Percentiles rank a stretch among this genome's conserved stretches.
phyloP scores from a whole-genome alignment of 2,888 invertebrate genomes.

The Eupithecia abbreviata region DNA sequence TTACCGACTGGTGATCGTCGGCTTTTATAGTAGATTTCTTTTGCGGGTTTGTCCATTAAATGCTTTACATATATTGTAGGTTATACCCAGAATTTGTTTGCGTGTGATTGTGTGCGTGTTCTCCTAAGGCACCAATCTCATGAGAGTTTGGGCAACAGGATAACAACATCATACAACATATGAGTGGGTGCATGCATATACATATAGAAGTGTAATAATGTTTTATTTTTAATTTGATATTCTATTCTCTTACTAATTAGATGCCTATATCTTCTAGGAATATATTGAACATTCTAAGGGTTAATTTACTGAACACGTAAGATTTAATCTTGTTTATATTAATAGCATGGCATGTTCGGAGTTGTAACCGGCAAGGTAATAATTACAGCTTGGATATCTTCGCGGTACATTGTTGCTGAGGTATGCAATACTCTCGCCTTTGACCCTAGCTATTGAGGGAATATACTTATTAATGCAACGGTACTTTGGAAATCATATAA shows the following conservation, averaged over 20 bases:
- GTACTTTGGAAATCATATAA: constrained; percentile 10
- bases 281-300: constrained; percentile 1
- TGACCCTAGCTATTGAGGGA: constrained; percentile 59
- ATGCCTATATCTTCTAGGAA: neutral
- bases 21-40: too few species aligned
- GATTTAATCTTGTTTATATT: constrained; percentile 11
- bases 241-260: constrained; percentile 3
- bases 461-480: constrained; percentile 45
- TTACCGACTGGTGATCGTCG: too few species aligned
- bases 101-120: too few species aligned
- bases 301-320: neutral
- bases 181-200: too few species aligned
- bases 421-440: constrained; percentile 65
- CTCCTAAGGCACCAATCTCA: too few species aligned
- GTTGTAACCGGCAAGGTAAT: constrained; percentile 58
- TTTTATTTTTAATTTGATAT: neutral
- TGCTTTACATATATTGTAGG: too few species aligned
- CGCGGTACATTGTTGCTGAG: constrained; percentile 56
- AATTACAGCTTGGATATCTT: constrained; percentile 63
- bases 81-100: too few species aligned
- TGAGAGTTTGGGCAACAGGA: too few species aligned
- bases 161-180: too few species aligned
- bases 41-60: too few species aligned
- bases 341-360: constrained; percentile 4
- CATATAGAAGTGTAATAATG: too few species aligned